Evolutionary conservation across 2,113 vertebrate species (phyloP), one percentile per base, ranked within the genome.

Genomic region (Sphyrna mokarran): DNA sequence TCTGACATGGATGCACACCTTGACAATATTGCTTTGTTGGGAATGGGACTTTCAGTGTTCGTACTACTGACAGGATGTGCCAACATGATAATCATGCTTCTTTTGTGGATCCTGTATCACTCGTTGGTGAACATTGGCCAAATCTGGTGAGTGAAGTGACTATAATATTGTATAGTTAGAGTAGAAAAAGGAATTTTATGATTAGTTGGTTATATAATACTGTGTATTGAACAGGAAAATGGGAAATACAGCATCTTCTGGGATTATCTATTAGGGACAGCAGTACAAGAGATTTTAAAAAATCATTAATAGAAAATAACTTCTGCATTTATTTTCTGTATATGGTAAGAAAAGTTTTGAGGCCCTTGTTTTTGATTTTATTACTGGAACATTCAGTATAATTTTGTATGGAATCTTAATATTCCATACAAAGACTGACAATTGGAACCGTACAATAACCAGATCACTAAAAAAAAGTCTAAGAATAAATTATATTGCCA

Each of bases 51-150:
- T 94, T 98, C 99, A 0, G 97, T 97, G 0, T 98, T 98, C 0
- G 96, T 99, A 22, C 83, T 98, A 96, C 13, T 98, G n/a, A 97
- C 97, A 0, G 99, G 99, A 69, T 98, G 97, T 83, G 98, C 99
- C 96, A 99, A 99, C 96, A 98, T 99, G 98, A 37, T 99, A 8
- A 97, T 99, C 96, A 99, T 99, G 99, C 95, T 72, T 14, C 5
- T 96, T 0, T 97, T 99, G 76, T 99, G 99, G 99, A 96, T 97
- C 13, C 98, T 99, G 29, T 99, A 99, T 97, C 98, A 98, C 96
- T 99, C 99, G 0, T 58, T 99, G 96, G 98, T 99, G 97, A 98
- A 97, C 1, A 98, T 99, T 4, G 99, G 99, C 68, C 99, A 99
- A 97, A 97, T 99, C 97, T 99, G 99, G 99, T 99, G 96, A 2